These are phyloP conservation scores for Rhincodon typus DNA, from an alignment of 2,797 vertebrate species.

Conservation along the genomic window DNA sequence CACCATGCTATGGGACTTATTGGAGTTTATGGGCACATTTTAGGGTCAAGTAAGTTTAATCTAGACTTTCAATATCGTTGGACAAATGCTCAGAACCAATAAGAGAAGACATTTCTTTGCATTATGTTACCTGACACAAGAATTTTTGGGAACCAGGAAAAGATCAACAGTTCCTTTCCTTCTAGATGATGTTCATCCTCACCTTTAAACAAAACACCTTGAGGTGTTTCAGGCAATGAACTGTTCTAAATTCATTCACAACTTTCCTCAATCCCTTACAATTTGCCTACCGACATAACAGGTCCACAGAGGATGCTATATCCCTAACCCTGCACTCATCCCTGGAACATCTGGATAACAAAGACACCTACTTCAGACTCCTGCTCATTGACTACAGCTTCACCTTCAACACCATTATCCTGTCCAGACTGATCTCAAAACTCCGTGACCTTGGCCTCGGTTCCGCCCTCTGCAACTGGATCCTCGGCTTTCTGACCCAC, in stretches of 20 bases:
- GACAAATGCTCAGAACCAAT: background rate
- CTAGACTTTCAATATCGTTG: background rate
- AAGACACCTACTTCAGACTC: no score
- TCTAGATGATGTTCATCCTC: background rate
- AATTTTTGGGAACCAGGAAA: background rate
- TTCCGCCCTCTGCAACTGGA: no score
- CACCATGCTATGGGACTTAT: background rate
- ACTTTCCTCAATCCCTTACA: no score
- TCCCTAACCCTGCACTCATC: no score
- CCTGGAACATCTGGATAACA: no score
- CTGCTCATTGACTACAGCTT: no score
- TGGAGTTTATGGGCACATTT: conserved; percentile 7
- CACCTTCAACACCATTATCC: no score
- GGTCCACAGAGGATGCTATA: no score
- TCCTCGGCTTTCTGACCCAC: no score
- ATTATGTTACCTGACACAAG: background rate
- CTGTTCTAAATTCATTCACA: background rate
- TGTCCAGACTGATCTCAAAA: no score
- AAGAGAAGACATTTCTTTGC: background rate
- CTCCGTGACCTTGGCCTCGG: no score
- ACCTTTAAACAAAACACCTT: background rate
- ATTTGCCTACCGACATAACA: no score
- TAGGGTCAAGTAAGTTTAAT: background rate
- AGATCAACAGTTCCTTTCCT: background rate
- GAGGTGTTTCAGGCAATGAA: background rate